These are phyloP conservation scores for Panagrolaimus sp. DNA, from an alignment of 1,140 invertebrate species.

Conservation along the genomic window DNA sequence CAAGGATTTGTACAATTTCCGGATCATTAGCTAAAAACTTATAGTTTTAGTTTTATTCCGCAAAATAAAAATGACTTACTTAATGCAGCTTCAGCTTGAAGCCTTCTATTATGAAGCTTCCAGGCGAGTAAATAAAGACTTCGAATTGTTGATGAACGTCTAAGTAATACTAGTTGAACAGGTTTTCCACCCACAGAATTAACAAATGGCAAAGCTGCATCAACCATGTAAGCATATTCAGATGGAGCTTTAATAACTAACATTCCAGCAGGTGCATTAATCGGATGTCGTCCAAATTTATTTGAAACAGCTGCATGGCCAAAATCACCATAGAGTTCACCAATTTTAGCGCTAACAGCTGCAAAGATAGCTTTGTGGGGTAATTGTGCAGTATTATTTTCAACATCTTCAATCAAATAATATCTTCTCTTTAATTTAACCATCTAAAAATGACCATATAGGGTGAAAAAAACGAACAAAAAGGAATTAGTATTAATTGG, in stretches of 20 bases:
- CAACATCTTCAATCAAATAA: neutral
- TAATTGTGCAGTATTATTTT: neutral
- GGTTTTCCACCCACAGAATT: neutral
- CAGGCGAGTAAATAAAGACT: too few species aligned
- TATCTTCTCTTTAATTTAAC: neutral
- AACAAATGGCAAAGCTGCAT: neutral
- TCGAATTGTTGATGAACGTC: neutral
- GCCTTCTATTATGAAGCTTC: too few species aligned
- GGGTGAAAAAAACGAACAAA: neutral
- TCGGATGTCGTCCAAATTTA: neutral
- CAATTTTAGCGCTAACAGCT: neutral
- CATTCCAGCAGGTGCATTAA: constrained; percentile 7
- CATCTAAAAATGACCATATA: neutral
- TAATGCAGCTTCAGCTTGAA: too few species aligned
- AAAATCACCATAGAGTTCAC: neutral
- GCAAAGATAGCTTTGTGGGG: neutral
- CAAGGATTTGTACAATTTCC: too few species aligned
- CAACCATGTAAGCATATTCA: neutral
- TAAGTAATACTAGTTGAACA: neutral
- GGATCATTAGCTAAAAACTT: too few species aligned
- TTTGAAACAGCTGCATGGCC: neutral
- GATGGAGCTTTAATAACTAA: neutral
- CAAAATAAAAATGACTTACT: too few species aligned
- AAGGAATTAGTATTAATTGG: neutral
- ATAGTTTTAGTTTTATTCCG: too few species aligned